Base-by-base conservation (phyloP, 1,140 invertebrate genomes). In the Drosophila biarmipes region DNA sequence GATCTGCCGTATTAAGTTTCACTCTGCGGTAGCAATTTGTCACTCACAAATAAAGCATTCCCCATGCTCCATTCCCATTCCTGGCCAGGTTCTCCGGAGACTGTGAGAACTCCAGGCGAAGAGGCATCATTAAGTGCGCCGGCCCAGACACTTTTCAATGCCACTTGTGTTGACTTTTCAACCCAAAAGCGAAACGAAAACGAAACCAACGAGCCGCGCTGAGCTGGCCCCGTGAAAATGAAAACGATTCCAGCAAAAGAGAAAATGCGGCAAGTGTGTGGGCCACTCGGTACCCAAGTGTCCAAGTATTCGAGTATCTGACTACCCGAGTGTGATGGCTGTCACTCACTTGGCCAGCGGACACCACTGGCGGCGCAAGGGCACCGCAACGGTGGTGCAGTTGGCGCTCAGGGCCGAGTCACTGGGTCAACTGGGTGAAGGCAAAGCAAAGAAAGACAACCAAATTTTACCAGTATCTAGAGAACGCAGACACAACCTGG, bases 81-180 rank as follows among this genome's bases (percentile, higher is more conserved):
- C 21, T 54, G n/a, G 27, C 29, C 35, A 57, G 72, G 75, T 38
- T 72, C 68, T 72, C 69, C 24, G 37, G 40, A 37, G 62, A 72
- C 53, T 79, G 75, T 85, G 76, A 69, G 68, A 81, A 74, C 78
- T 56, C 48, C 54, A 57, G 21, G 10, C 63, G 55, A 55, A 78
- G 76, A 67, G 76, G 55, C 69, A 54, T 64, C 61, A 68, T 78
- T 79, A 76, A 80, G 59, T 80, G 66, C 59, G 31, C 59, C 53
- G 43, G 71, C 80, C 48, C 45, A 62, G 58, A 73, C 74, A 71
- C 57, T 84, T 71, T 80, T 73, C 61, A 77, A 62, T 79, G 80
- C 80, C 80, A 84, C 80, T 84, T 84, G 80, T 66, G 73, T 67
- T 80, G 80, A 76, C 80, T 84, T 84, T 82, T 84, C 69, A 80